Conservation (phyloP, 2,113 vertebrate genomes). For the Tamias sibiricus region DNA sequence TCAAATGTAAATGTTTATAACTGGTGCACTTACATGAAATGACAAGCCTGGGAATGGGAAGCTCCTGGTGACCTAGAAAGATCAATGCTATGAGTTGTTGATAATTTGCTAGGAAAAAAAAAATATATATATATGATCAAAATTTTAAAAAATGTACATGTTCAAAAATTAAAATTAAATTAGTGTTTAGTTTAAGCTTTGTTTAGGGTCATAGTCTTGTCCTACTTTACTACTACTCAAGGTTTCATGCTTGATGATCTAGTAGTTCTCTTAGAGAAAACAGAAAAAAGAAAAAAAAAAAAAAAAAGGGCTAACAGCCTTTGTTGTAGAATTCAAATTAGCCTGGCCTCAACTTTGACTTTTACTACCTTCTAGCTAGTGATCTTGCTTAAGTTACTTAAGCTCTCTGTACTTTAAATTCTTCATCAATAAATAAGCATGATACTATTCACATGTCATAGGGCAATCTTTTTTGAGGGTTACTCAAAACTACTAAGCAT, state of each 20-base stretch:
- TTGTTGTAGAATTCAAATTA: neutral
- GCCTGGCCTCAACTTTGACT: neutral
- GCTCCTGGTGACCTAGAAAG: neutral
- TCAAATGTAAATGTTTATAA: neutral
- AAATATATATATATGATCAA: too few relatives aligned
- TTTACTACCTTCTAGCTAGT: neutral
- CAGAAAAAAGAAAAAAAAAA: neutral
- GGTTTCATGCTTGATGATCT: neutral
- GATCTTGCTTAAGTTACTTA: neutral
- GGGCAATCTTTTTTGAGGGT: neutral
- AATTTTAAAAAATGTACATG: neutral
- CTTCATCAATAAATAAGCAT: neutral
- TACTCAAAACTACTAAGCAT: neutral
- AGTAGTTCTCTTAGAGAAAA: neutral
- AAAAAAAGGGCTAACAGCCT: accelerated
- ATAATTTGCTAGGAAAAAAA: neutral
- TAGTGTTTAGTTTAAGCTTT: neutral
- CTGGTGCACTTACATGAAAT: neutral
- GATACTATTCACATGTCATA: neutral
- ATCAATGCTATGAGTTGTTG: neutral
- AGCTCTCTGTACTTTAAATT: neutral
- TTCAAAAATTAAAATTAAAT: neutral
- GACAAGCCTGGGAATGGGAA: accelerated
- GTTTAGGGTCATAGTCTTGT: neutral
- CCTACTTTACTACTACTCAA: neutral